Evolutionary conservation across 2,888 invertebrate species (phyloP), one percentile per base, ranked within the genome.

Genomic region (Troides oblongomaculatus): DNA sequence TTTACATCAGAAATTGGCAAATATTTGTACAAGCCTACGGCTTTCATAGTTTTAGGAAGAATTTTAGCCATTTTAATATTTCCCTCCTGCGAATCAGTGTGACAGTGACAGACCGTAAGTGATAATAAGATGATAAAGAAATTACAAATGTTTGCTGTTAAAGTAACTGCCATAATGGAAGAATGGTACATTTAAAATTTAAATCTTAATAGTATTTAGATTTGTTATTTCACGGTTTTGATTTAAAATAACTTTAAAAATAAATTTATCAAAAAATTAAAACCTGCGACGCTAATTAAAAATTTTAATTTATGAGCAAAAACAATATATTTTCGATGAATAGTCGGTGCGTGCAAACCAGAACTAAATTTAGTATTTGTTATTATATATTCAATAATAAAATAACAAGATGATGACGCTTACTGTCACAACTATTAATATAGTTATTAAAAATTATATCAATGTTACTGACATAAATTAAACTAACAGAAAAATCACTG

Each of bases 1-100:
- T 82, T 81, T 1, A 76, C 72, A 71, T 91, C 86, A 4, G 83
- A 74, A 69, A 92, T 89, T 12, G 90, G 88, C 67, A 91, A 80
- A 76, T 91, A 90, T 80, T 89, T 88, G 72, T 86, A 90, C 23
- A 92, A 77, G 10, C 90, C 92, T 53, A 91, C 88, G 17, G 89
- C 91, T 74, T 84, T 86, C 90, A 92, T 91, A 23, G 82, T 82
- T 80, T 83, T 85, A 17, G 92, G 89, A 72, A 91, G 74, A 62
- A 71, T 75, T 66, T 69, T 75, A 30, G 75, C 72, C 79, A 80
- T 80, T 62, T 23, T 59, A 17, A 36, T 60, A 56, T 69, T 64
- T 69, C 39, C 64, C 21, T 46, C 58, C 36, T 39, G 21, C 36
- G 36, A 39, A 6, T 36, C 14, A 53, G 21, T n/a, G 14, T 53